Percentiles rank a stretch among this genome's conserved stretches.
phyloP scores from a whole-genome alignment of 1,140 invertebrate genomes.

The Portunus trituberculatus region DNA sequence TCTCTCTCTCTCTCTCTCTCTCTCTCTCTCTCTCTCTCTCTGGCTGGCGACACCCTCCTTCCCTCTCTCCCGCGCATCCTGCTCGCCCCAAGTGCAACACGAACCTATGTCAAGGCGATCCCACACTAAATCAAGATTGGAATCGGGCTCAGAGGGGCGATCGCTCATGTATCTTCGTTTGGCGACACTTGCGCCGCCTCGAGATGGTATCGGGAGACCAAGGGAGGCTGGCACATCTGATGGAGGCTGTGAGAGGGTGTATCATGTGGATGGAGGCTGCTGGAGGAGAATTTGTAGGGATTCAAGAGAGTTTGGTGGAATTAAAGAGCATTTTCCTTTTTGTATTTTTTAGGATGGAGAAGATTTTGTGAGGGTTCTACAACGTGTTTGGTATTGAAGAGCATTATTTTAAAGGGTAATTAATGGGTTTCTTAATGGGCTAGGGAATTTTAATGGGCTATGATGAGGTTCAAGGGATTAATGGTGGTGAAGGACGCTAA shows the following conservation, averaged over 20 bases:
- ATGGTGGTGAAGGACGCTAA: too few relatives aligned
- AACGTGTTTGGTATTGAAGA: too few relatives aligned
- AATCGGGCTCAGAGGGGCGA: background rate
- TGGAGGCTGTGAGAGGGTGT: background rate
- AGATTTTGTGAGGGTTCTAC: too few relatives aligned
- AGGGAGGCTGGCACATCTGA: background rate
- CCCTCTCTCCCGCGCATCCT: background rate
- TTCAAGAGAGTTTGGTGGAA: background rate
- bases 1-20: background rate
- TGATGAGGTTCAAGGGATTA: too few relatives aligned
- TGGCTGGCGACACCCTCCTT: background rate
- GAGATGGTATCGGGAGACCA: background rate
- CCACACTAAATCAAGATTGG: slow-evolving; percentile 11
- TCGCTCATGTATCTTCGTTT: slow-evolving; percentile 13
- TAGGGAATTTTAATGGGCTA: too few relatives aligned
- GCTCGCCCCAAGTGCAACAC: background rate
- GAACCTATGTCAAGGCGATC: background rate
- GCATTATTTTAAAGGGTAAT: too few relatives aligned
- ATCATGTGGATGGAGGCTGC: background rate
- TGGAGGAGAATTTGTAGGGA: background rate
- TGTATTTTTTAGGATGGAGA: too few relatives aligned
- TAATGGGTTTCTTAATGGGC: too few relatives aligned
- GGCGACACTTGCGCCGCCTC: background rate
- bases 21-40: too few relatives aligned
- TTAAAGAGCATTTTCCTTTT: too few relatives aligned